These are phyloP conservation scores for Hipposideros armiger DNA, from an alignment of 2,113 vertebrate species.

Conservation along the genomic window DNA sequence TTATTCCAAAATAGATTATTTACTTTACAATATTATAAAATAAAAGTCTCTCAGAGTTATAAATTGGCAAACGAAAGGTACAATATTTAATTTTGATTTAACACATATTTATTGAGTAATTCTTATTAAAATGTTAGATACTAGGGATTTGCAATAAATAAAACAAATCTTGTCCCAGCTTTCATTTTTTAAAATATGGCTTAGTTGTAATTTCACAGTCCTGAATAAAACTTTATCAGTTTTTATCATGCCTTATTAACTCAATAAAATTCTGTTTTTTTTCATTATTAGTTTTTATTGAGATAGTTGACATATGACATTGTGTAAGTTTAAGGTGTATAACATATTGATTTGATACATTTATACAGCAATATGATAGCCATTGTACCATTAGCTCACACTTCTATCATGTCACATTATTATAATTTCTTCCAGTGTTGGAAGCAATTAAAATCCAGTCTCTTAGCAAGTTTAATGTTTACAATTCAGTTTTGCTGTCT, in stretches of 20 bases:
- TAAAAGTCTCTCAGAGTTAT: conserved; percentile 24
- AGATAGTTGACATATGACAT: no score
- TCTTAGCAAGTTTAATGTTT: no score
- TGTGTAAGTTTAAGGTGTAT: no score
- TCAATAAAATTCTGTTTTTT: background rate
- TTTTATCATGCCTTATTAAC: conserved; percentile 25
- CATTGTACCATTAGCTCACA: no score
- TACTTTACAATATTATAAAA: background rate
- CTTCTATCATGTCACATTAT: no score
- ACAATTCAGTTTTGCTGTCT: no score
- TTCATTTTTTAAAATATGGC: background rate
- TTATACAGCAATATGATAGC: no score
- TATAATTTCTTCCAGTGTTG: no score
- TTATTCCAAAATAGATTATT: conserved; percentile 38
- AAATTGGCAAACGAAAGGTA: background rate
- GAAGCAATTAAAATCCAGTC: no score
- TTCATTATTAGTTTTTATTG: no score
- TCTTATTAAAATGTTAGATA: conserved; percentile 32
- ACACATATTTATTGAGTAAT: background rate
- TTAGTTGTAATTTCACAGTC: background rate
- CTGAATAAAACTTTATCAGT: background rate
- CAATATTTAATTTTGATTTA: conserved; percentile 19
- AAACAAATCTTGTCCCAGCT: background rate
- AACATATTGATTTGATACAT: no score
- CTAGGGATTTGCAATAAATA: background rate